phyloP scores from a whole-genome alignment of 2,888 invertebrate species.

The Volucella inflata region DNA sequence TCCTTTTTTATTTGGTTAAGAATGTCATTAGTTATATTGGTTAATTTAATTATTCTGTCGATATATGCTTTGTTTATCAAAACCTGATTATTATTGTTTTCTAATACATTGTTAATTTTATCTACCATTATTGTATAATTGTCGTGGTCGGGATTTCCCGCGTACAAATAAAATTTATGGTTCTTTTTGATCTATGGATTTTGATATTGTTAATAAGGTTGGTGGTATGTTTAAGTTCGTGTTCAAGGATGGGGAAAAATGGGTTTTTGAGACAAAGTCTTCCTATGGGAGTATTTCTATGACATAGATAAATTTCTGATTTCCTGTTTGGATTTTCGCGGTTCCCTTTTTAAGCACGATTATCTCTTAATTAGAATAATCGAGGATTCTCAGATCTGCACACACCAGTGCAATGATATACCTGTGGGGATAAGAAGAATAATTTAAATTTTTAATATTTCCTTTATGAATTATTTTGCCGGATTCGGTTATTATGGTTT shows the following conservation, averaged over 20 bases:
- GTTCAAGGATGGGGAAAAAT: slow-evolving; percentile 2
- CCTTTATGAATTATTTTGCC: not conserved
- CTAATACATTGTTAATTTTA: slow-evolving; percentile 1
- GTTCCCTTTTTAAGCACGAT: not conserved
- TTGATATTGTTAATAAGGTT: slow-evolving; percentile 2
- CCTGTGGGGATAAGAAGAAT: not conserved
- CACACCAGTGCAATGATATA: too few relatives aligned
- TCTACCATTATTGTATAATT: not conserved
- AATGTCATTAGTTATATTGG: slow-evolving; percentile 2
- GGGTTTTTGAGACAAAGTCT: not conserved
- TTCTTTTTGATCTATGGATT: not conserved
- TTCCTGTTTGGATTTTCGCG: not conserved
- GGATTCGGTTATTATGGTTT: too few relatives aligned
- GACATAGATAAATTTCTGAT: not conserved
- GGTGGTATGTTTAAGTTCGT: not conserved
- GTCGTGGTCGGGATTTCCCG: slow-evolving; percentile 1
- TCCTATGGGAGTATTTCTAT: not conserved
- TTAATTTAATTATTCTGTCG: slow-evolving; percentile 1
- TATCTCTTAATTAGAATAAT: too few relatives aligned
- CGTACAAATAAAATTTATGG: slow-evolving; percentile 2
- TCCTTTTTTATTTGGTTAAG: slow-evolving; percentile 18
- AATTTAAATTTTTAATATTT: not conserved
- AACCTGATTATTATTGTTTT: slow-evolving; percentile 8
- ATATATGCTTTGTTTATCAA: slow-evolving; percentile 5
- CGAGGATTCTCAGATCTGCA: not conserved